phyloP scores from a whole-genome alignment of 2,888 invertebrate species.

The Serrognathus titanus region DNA sequence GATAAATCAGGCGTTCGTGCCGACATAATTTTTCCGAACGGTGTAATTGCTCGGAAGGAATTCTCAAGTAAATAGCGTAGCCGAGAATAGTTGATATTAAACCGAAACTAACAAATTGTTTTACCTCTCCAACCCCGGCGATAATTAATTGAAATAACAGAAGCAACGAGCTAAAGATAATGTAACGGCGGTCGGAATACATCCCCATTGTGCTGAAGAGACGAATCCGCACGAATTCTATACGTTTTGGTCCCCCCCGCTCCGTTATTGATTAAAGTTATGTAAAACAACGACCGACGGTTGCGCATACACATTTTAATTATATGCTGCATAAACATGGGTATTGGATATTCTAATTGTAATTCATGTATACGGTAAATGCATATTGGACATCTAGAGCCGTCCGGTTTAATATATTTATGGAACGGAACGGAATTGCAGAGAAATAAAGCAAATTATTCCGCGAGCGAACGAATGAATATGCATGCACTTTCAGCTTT shows the following conservation, averaged over 20 bases:
- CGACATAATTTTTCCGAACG: not conserved
- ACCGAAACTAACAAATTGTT: constrained; percentile 1
- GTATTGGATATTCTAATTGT: constrained; percentile 29
- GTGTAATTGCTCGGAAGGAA: not conserved
- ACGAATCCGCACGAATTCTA: not conserved
- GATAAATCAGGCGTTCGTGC: not conserved
- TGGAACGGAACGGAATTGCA: constrained; percentile 18
- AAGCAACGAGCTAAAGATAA: constrained; percentile 2
- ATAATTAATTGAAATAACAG: constrained; percentile 4
- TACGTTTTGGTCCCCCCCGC: not conserved
- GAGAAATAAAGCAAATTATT: constrained; percentile 17
- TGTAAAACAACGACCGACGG: constrained; percentile 3
- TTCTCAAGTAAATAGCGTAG: not conserved
- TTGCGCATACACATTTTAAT: constrained; percentile 22
- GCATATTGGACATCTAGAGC: constrained; percentile 26
- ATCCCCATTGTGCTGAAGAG: not conserved
- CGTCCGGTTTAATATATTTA: constrained; percentile 26
- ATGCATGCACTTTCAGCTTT: constrained; percentile 8
- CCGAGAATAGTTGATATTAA: not conserved
- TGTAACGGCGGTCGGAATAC: constrained; percentile 1
- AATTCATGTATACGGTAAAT: constrained; percentile 26
- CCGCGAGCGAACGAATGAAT: constrained; percentile 11
- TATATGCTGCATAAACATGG: constrained; percentile 22
- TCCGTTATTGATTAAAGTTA: constrained; percentile 1
- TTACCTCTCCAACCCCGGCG: not conserved